Conservation (phyloP, 2,797 vertebrate species). For the Orientallactaga sibirica region DNA sequence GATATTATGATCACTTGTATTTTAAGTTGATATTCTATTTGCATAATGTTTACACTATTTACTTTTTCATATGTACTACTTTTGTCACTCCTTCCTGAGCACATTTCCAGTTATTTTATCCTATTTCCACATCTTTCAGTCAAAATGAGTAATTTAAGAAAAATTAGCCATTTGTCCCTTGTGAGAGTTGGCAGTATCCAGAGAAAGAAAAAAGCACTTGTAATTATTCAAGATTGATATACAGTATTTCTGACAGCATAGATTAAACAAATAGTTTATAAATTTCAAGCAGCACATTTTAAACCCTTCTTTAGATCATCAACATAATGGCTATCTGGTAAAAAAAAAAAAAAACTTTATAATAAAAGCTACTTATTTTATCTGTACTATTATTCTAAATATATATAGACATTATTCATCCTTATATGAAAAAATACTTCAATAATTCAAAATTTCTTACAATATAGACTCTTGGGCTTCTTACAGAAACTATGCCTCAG, state of each 20-base stretch:
- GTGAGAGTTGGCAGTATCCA: slow-evolving; percentile 73
- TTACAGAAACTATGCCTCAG: background rate
- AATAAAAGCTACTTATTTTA: slow-evolving; percentile 78
- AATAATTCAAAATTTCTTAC: background rate
- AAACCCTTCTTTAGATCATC: slow-evolving; percentile 74
- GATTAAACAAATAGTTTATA: slow-evolving; percentile 87
- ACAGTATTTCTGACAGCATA: slow-evolving; percentile 83
- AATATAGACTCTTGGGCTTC: background rate
- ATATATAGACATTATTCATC: background rate
- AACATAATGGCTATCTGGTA: slow-evolving; percentile 19
- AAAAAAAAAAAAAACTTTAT: slow-evolving; percentile 64
- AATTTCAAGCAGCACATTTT: slow-evolving; percentile 84
- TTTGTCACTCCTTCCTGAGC: slow-evolving; percentile 84
- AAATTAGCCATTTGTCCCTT: slow-evolving; percentile 66
- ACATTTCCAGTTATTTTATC: slow-evolving; percentile 82
- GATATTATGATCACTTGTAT: slow-evolving; percentile 67
- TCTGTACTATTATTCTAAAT: slow-evolving; percentile 62
- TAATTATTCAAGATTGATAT: slow-evolving; percentile 82
- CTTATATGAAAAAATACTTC: background rate
- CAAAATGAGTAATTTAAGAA: slow-evolving; percentile 74
- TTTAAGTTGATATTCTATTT: slow-evolving; percentile 72
- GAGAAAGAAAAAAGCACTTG: slow-evolving; percentile 71
- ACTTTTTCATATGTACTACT: slow-evolving; percentile 83
- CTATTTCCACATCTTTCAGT: slow-evolving; percentile 79
- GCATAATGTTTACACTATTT: slow-evolving; percentile 71